Evolutionary conservation across 2,797 vertebrate genomes (phyloP), one percentile per base, ranked within the genome.

Genomic region (Lepilemur ruficaudatus): DNA sequence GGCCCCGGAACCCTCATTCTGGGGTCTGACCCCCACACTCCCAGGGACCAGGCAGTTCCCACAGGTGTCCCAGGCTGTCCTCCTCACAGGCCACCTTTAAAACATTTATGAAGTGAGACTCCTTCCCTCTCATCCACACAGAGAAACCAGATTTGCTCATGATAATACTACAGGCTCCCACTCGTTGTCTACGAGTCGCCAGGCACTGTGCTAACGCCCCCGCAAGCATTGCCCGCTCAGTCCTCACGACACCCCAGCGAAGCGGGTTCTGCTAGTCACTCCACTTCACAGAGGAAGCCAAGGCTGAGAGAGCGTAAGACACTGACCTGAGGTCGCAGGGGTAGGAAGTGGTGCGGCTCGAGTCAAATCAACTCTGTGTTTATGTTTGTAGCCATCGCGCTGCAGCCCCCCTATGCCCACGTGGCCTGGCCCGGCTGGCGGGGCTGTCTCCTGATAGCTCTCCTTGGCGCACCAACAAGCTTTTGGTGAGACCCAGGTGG

Each of bases 201-300:
- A 12, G 81, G 48, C 25, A 15, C 75, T 9, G 8, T 46, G 38
- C 48, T 59, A 18, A 23, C 69, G 50, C 14, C 18, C 15, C 22
- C 11, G 9, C 3, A 5, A 18, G 22, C 28, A 2, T 7, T 1
- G 18, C 2, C 69, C 32, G 35, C 17, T 46, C 25, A 5, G 11
- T 38, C 57, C 81, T 91, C 32, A 41, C 9, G 6, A 4, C 35
- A 22, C 12, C 38, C 70, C 59, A 46, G 61, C 10, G 30, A 78
- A 38, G 25, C 2, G 32, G 67, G 76, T 23, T 55, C 52, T 25
- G 0, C 22, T n/a, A 0, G 3, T 72, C 25, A 81, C 38, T 38
- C 38, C 38, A 38, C 38, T 38, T 38, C 38, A 38, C 38, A 38
- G 38, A 38, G 38, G 38, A 38, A 38, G 50, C 75, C 82, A 81